A percentile compares a stretch with the other conserved stretches of the same genome.
Conservation (phyloP, 2,888 invertebrate species). For the Netelia fuscicornis region DNA sequence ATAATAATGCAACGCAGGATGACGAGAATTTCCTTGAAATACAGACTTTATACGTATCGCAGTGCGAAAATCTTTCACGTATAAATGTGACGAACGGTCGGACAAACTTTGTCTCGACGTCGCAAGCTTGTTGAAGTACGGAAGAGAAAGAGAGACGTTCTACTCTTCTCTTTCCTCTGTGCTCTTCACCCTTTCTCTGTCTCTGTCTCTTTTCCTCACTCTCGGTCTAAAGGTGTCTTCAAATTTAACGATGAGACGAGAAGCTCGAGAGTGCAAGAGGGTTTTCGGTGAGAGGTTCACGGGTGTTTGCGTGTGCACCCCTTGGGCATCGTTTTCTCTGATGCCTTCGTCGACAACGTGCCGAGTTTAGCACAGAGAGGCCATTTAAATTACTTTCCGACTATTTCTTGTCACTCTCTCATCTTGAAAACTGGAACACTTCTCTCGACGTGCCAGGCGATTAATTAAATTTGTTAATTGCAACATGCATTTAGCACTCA, state of each 20-base stretch:
- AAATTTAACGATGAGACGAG: conserved; percentile 51
- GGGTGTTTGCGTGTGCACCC: conserved; percentile 61
- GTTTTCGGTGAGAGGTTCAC: conserved; percentile 64
- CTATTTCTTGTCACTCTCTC: conserved; percentile 79
- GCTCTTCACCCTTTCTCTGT: background rate
- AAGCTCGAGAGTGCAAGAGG: conserved; percentile 53
- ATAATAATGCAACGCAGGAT: background rate
- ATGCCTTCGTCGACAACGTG: conserved; percentile 23
- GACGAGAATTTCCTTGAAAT: background rate
- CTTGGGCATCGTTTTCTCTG: conserved; percentile 58
- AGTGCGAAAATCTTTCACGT: conserved; percentile 25
- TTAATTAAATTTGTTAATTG: conserved; percentile 84
- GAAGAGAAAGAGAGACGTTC: conserved; percentile 5
- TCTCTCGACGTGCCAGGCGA: conserved; percentile 66
- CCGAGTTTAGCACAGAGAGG: conserved; percentile 65
- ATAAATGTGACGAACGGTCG: conserved; percentile 32
- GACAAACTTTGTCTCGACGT: conserved; percentile 36
- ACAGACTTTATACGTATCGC: background rate
- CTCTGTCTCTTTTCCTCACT: conserved; percentile 7
- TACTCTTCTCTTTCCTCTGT: background rate
- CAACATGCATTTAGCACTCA: conserved; percentile 81
- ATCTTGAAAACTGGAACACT: conserved; percentile 74
- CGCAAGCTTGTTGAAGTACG: conserved; percentile 38
- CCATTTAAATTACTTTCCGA: conserved; percentile 80
- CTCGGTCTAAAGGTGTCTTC: background rate